phyloP scores from a whole-genome alignment of 2,797 vertebrate genomes.

The Vultur gryphus region DNA sequence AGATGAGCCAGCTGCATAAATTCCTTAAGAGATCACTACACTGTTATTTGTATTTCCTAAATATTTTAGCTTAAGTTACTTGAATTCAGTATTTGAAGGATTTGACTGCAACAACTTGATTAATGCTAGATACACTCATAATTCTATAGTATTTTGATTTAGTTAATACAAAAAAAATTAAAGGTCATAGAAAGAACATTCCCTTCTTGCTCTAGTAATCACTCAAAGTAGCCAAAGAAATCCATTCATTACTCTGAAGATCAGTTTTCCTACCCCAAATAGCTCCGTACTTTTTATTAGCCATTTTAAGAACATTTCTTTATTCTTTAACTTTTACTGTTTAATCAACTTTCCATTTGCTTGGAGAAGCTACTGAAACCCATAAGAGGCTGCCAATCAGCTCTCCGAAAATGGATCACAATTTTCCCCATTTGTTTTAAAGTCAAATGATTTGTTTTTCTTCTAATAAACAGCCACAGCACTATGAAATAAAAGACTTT shows the following conservation, averaged over 20 bases:
- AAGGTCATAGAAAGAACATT: not conserved
- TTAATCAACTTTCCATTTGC: not conserved
- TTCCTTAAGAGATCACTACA: not conserved
- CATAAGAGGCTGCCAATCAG: not conserved
- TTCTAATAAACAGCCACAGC: not conserved
- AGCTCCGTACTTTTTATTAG: not conserved
- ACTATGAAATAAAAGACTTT: not conserved
- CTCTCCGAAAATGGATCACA: not conserved
- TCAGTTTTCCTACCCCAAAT: not conserved
- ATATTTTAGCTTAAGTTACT: not conserved
- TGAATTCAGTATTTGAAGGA: not conserved
- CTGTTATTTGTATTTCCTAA: not conserved
- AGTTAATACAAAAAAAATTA: not conserved
- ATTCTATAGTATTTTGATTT: not conserved
- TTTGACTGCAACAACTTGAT: not conserved
- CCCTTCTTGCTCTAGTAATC: not conserved
- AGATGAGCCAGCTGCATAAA: not conserved
- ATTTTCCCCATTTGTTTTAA: not conserved
- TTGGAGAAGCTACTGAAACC: not conserved
- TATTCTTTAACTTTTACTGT: not conserved
- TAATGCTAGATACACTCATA: not conserved
- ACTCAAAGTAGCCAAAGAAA: not conserved
- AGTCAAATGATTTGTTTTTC: not conserved
- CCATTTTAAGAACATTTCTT: not conserved
- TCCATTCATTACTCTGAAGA: not conserved